Base-by-base conservation (phyloP, 37 sponge, comb jelly and placozoan species). In the Agelas oroides region DNA sequence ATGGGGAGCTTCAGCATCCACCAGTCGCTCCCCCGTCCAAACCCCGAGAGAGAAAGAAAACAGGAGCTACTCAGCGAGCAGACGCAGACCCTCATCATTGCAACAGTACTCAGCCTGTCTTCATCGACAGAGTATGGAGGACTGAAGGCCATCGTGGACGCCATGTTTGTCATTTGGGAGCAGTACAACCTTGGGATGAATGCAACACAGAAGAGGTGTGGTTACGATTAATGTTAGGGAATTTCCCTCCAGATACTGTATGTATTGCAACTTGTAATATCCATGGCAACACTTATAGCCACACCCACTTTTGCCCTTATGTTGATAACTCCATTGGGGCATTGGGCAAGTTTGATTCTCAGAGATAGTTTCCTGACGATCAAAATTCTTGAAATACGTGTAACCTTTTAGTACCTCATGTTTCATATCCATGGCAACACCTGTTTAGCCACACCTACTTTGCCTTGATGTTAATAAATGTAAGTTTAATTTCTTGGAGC, bases 131-230 rank as follows among this genome's bases (percentile, higher is more conserved):
- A 79, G 33, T n/a, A 74, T 65, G 81, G 69, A 0, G 68, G 69
- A 19, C 59, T 90, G 37, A 64, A 65, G 74, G 28, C 36, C 24
- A n/a, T 90, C 1, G 70, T 80, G 11, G 34, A 65, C 5, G 85
- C 66, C 1, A 32, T 90, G 68, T 23, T 34, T 15, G 28, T 36
- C 28, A 61, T 79, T 6, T n/a, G 70, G 8, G 59, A 79, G 52
- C 37, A 65, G 33, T 90, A 79, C 76, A 73, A 84, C 35, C 27
- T 59, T 1, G 53, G 41, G 13, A 75, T 84, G 91, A 17, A 33
- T 23, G 18, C 70, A 38, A 58, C 30, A 13, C 69, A 79, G 69
- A 81, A 75, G 61, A 87, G 68, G 88, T 87, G 30, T 24, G 83
- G 30, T 27, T 19, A 21, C 14, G 1, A 28, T 25, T 2, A 80